phyloP scores from a whole-genome alignment of 2,113 vertebrate species.

The Donacobius atricapilla region DNA sequence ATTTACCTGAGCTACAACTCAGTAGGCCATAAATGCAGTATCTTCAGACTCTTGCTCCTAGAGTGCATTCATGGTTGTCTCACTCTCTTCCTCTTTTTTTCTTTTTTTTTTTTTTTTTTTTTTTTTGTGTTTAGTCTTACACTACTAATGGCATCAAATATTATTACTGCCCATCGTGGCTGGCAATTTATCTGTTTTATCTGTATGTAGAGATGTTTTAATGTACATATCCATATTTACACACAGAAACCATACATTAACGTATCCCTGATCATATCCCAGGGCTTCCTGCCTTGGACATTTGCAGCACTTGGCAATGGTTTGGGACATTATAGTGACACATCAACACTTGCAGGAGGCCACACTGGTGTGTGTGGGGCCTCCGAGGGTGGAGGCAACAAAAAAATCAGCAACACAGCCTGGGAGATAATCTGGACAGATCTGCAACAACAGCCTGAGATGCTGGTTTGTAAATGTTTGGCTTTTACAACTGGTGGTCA shows the following conservation, averaged over 20 bases:
- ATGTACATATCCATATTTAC: neutral
- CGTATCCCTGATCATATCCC: neutral
- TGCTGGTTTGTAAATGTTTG: neutral
- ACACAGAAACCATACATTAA: neutral
- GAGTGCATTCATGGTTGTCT: neutral
- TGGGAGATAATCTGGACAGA: neutral
- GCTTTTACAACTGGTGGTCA: neutral
- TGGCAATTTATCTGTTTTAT: neutral
- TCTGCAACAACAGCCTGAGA: neutral
- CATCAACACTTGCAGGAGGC: neutral
- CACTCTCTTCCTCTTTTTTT: neutral
- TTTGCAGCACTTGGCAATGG: neutral
- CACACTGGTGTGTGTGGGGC: fast-evolving
- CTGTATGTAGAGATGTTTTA: neutral
- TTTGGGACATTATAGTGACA: neutral
- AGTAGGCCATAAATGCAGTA: neutral
- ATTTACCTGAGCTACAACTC: neutral
- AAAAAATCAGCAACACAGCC: neutral
- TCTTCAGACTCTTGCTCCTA: neutral
- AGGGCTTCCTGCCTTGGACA: neutral
- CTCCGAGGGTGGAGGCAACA: neutral
- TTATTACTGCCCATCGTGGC: neutral
- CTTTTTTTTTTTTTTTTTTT: too few species aligned
- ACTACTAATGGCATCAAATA: neutral
- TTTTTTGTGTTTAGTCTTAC: neutral